These are phyloP conservation scores for Xestoiulus laeticollis DNA, from an alignment of 2,888 invertebrate species.

Conservation along the genomic window DNA sequence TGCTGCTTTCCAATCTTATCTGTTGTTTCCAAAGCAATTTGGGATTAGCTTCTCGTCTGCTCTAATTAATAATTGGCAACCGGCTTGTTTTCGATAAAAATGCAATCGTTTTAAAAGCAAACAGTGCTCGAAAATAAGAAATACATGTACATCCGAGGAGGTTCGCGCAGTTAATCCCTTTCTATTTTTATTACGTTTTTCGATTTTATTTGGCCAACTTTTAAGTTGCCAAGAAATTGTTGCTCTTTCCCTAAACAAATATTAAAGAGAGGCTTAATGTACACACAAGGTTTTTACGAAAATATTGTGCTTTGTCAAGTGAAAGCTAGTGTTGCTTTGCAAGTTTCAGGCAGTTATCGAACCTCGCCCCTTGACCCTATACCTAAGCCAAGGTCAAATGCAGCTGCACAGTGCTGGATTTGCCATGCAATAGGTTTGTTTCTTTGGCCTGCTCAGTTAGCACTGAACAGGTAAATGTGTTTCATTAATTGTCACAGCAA, in stretches of 20 bases:
- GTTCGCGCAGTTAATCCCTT: neutral
- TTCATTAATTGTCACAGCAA: too few relatives aligned
- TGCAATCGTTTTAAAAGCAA: constrained; percentile 16
- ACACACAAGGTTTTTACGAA: neutral
- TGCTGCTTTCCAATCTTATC: constrained; percentile 1
- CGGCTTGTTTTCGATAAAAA: neutral
- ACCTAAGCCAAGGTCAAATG: too few relatives aligned
- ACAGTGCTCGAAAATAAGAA: neutral
- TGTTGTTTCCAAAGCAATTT: neutral
- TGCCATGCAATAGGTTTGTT: too few relatives aligned
- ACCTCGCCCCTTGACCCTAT: too few relatives aligned
- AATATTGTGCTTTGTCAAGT: too few relatives aligned
- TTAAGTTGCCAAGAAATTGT: neutral
- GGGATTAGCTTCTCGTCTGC: neutral
- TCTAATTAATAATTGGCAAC: constrained; percentile 18
- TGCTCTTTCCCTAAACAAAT: neutral
- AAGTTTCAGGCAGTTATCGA: too few relatives aligned
- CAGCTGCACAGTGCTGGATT: too few relatives aligned
- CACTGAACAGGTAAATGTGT: too few relatives aligned
- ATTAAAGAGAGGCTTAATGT: neutral
- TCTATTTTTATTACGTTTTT: neutral
- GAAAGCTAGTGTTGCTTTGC: too few relatives aligned
- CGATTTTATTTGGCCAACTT: neutral
- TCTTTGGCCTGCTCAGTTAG: too few relatives aligned
- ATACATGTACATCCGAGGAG: too few relatives aligned